phyloP scores from a whole-genome alignment of 2,113 vertebrate species.

The Nothoprocta perdicaria region DNA sequence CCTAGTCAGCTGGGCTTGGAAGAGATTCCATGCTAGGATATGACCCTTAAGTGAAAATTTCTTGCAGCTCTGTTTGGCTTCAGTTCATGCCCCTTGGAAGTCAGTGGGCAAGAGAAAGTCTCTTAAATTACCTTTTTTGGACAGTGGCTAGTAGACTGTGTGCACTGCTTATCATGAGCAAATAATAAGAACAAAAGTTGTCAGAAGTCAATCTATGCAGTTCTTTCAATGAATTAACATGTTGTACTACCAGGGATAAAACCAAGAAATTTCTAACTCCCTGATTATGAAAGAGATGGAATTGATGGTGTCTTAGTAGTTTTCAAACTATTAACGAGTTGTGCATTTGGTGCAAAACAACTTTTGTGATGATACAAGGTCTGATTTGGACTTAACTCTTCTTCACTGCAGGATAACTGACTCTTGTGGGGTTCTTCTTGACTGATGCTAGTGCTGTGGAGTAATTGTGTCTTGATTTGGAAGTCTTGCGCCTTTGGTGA shows the following conservation, averaged over 20 bases:
- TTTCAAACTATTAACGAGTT: neutral
- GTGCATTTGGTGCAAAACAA: neutral
- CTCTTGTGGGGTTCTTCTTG: neutral
- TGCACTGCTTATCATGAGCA: neutral
- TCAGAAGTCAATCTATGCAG: neutral
- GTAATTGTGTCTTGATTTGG: neutral
- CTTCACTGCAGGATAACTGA: neutral
- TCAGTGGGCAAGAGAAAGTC: neutral
- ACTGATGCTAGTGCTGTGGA: neutral
- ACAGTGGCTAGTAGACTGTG: neutral
- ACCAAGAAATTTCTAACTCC: neutral
- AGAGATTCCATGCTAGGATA: neutral
- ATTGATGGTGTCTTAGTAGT: neutral
- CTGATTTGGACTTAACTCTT: neutral
- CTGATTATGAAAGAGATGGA: neutral
- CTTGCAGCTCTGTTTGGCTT: neutral
- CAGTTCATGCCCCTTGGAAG: neutral
- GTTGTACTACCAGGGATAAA: neutral
- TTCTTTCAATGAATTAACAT: neutral
- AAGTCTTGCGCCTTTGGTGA: neutral
- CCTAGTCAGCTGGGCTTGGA: neutral
- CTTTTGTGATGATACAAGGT: neutral
- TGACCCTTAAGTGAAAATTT: neutral
- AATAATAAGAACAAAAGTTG: neutral
- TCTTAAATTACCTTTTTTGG: neutral